These are phyloP conservation scores for Mesocricetus auratus DNA, from an alignment of 2,113 vertebrate species.

Conservation along the genomic window DNA sequence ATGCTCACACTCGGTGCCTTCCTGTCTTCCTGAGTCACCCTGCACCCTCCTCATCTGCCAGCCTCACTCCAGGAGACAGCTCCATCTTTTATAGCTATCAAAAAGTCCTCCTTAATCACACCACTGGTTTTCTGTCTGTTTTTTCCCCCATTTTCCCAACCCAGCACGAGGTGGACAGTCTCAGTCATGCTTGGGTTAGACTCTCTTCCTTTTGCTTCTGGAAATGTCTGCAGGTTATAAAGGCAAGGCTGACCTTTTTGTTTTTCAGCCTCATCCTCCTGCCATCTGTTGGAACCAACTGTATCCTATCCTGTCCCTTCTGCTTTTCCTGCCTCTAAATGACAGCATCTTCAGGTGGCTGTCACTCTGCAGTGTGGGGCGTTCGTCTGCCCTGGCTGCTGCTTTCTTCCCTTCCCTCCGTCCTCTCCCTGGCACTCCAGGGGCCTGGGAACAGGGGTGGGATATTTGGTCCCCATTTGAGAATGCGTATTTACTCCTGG, in stretches of 20 bases:
- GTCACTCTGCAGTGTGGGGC: not conserved
- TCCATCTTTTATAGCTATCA: not conserved
- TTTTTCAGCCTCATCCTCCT: not conserved
- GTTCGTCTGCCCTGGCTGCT: fast-evolving
- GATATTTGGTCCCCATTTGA: not conserved
- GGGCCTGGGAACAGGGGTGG: not conserved
- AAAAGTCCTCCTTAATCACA: not conserved
- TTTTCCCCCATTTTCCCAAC: not conserved
- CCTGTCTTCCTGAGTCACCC: not conserved
- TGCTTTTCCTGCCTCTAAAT: not conserved
- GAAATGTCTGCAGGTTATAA: not conserved
- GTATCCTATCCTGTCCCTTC: too few species aligned
- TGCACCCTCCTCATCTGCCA: not conserved
- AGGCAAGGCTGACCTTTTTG: not conserved
- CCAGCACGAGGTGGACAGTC: fast-evolving
- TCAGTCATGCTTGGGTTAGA: not conserved
- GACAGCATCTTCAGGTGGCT: not conserved
- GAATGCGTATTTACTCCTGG: not conserved
- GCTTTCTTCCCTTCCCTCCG: not conserved
- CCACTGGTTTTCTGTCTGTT: not conserved
- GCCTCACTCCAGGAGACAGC: not conserved
- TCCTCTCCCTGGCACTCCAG: not conserved
- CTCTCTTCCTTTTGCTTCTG: not conserved
- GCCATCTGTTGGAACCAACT: not conserved
- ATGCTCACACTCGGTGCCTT: not conserved